Conservation (phyloP, 2,113 vertebrate genomes). For the Dasyprocta punctata region DNA sequence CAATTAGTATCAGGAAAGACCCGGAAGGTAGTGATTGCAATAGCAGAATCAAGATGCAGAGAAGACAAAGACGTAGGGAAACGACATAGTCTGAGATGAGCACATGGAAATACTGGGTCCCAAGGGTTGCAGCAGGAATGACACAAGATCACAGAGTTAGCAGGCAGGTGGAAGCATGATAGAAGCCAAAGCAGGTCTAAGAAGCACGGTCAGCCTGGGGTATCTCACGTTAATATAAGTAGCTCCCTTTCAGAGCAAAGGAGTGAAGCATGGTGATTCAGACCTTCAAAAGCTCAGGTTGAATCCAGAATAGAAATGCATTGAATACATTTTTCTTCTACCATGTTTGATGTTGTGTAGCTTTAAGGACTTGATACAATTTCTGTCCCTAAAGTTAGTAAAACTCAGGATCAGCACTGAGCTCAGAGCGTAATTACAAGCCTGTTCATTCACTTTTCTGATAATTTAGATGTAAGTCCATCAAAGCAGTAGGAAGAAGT, state of each 20-base stretch:
- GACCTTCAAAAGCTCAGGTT: not conserved
- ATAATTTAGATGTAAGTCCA: not conserved
- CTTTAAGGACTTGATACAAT: not conserved
- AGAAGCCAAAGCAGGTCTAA: not conserved
- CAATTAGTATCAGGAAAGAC: not conserved
- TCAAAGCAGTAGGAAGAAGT: not conserved
- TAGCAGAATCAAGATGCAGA: not conserved
- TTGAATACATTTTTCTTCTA: not conserved
- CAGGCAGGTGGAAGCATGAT: not conserved
- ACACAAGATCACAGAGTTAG: not conserved
- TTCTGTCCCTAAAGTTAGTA: not conserved
- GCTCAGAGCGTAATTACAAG: not conserved
- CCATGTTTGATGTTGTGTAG: not conserved
- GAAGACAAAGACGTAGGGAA: not conserved
- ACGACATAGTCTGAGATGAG: not conserved
- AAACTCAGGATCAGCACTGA: not conserved
- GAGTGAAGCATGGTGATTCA: not conserved
- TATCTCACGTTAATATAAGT: not conserved
- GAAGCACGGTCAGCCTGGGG: not conserved
- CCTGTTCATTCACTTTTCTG: not conserved
- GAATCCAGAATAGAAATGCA: not conserved
- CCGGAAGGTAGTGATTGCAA: not conserved
- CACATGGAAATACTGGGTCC: not conserved
- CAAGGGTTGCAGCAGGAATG: not conserved
- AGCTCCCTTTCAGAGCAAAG: not conserved